Conservation (phyloP, 2,113 vertebrate species). For the Ophthalmotilapia sp. region DNA sequence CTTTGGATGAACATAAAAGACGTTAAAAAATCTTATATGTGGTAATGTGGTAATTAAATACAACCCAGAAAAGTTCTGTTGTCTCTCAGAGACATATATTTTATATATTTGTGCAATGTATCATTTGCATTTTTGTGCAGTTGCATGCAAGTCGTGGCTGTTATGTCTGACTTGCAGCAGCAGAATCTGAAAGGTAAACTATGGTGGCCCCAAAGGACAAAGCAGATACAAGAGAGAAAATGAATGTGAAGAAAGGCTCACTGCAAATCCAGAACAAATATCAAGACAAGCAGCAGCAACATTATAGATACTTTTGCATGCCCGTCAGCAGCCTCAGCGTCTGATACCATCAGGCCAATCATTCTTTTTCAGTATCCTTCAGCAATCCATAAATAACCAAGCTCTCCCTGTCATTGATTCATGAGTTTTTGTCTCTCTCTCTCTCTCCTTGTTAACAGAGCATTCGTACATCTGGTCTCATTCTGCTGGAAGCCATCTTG, state of each 20-base stretch:
- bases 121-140: background rate
- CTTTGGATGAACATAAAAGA: slow-evolving; percentile 29
- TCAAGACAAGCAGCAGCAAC: background rate
- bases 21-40: background rate
- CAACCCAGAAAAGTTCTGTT: background rate
- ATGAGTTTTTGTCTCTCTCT: background rate
- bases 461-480: slow-evolving; percentile 85
- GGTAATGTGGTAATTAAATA: slow-evolving; percentile 27
- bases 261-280: background rate
- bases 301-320: background rate
- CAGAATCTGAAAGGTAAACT: background rate
- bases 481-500: slow-evolving; percentile 88
- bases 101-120: background rate
- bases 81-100: background rate
- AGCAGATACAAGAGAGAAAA: background rate
- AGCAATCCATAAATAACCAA: background rate
- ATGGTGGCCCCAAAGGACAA: background rate
- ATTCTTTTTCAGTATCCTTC: background rate
- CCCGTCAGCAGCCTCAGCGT: background rate
- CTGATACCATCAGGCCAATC: background rate
- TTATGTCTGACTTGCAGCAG: background rate
- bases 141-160: background rate
- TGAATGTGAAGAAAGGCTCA: background rate
- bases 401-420: background rate
- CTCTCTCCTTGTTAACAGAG: slow-evolving; percentile 67